Percentiles rank a stretch among this genome's conserved stretches.
Conservation (phyloP, 2,888 invertebrate genomes). For the Amphipoea oculea region DNA sequence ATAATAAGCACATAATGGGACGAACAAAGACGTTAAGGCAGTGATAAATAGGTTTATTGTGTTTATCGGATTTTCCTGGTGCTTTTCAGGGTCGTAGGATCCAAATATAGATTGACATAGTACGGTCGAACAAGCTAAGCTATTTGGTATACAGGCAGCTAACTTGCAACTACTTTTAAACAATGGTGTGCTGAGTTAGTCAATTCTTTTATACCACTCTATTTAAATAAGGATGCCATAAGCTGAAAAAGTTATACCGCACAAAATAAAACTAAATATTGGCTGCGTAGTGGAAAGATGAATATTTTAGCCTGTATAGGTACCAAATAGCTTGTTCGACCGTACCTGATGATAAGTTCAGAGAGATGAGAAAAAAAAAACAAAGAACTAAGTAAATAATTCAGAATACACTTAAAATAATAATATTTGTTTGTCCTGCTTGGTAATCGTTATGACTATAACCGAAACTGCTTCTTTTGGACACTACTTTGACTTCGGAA, state of each 20-base stretch:
- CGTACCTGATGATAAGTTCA: background rate
- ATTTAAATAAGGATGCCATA: too few relatives aligned
- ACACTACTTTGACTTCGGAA: background rate
- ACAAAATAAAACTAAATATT: too few relatives aligned
- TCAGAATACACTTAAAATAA: constrained; percentile 5
- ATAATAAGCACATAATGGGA: constrained; percentile 36
- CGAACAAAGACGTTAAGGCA: constrained; percentile 49
- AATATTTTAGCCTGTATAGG: too few relatives aligned
- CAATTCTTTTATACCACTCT: too few relatives aligned
- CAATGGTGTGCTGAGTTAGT: too few relatives aligned
- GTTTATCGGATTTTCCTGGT: constrained; percentile 46
- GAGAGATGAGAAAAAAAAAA: background rate
- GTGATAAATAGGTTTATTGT: constrained; percentile 35
- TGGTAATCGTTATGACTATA: background rate
- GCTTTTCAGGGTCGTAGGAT: constrained; percentile 43
- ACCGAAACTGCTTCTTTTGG: background rate
- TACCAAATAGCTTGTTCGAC: too few relatives aligned
- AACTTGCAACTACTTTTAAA: too few relatives aligned
- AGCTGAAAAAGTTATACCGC: too few relatives aligned
- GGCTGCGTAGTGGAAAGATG: too few relatives aligned
- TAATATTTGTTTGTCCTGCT: background rate
- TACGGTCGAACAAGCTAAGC: too few relatives aligned
- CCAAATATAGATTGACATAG: background rate
- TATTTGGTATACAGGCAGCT: too few relatives aligned
- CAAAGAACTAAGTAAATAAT: constrained; percentile 1